Conservation (phyloP, 2,113 vertebrate species). For the Calyptomena viridis region DNA sequence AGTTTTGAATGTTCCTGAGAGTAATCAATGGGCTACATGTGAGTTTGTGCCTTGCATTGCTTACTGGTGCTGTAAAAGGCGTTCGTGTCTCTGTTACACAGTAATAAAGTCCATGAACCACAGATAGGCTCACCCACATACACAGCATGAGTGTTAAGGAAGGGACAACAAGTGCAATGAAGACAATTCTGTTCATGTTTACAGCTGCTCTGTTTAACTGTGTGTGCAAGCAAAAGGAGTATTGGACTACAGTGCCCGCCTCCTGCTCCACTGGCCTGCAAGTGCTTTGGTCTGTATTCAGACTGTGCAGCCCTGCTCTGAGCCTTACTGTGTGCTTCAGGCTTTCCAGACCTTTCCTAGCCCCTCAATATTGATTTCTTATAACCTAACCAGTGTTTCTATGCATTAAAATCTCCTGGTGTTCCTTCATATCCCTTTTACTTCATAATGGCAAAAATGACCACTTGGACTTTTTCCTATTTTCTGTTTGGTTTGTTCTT, state of each 20-base stretch:
- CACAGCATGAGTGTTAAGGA: neutral
- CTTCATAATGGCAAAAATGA: neutral
- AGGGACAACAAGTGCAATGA: neutral
- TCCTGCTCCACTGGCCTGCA: rapidly evolving
- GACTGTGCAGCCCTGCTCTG: neutral
- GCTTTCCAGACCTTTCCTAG: neutral
- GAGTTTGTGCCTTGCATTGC: neutral
- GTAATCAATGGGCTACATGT: neutral
- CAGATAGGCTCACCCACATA: neutral
- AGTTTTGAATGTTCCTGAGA: neutral
- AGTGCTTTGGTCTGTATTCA: neutral
- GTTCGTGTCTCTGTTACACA: neutral
- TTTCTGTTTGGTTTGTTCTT: neutral
- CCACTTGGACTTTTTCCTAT: neutral
- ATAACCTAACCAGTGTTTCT: neutral
- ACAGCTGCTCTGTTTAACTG: neutral
- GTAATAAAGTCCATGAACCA: neutral
- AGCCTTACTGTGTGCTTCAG: neutral
- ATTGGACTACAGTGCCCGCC: neutral
- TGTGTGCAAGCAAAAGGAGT: neutral
- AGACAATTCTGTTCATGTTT: neutral
- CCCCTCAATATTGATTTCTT: neutral
- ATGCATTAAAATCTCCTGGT: neutral
- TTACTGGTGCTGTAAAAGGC: neutral
- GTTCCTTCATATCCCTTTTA: neutral